Evolutionary conservation across 2,888 invertebrate genomes (phyloP), one percentile per base, ranked within the genome.

Genomic region (Amiota communis): DNA sequence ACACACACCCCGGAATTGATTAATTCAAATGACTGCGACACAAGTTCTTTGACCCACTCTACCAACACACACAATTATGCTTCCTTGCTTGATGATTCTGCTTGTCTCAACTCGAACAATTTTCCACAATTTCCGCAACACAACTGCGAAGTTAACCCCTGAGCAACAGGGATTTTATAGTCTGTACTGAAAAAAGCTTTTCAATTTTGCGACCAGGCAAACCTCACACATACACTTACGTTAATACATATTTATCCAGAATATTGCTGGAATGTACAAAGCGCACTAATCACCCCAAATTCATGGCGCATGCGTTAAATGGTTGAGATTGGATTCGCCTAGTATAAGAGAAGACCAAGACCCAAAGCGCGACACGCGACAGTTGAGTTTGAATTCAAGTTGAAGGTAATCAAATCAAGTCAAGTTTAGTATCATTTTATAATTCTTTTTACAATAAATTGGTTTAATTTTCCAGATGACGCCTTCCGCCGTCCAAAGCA

Each of bases 41-140:
- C 71, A 77, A 77, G 82, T 82, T 84, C 80, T 76, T 74, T 82
- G 81, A 84, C 81, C 82, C 15, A 59, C 15, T 20, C 20, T 11
- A 9, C 48, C 13, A 47, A 12, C n/a, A n/a, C n/a, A 10, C 48
- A 48, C 10, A 15, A 48, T 1, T 17, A 17, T 57, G 15, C 57
- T 57, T 1, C 15, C 15, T 17, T 17, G 15, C 9, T 17, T 20
- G 8, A 17, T 11, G 12, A 3, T 53, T 53, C 10, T 17, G n/a
- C n/a, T n/a, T n/a, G 8, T n/a, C 23, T 23, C 23, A 20, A 46
- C n/a, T n/a, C 17, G n/a, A 17, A 48, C 9, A 48, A 65, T 48
- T 48, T 65, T 48, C 11, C 47, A 65, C 48, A 48, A 65, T 65
- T 65, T 65, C 48, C 49, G 17, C 48, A 11, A 47, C 12, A 17